Base-by-base conservation (phyloP, 2,888 invertebrate genomes). In the Lapara coniferarum region DNA sequence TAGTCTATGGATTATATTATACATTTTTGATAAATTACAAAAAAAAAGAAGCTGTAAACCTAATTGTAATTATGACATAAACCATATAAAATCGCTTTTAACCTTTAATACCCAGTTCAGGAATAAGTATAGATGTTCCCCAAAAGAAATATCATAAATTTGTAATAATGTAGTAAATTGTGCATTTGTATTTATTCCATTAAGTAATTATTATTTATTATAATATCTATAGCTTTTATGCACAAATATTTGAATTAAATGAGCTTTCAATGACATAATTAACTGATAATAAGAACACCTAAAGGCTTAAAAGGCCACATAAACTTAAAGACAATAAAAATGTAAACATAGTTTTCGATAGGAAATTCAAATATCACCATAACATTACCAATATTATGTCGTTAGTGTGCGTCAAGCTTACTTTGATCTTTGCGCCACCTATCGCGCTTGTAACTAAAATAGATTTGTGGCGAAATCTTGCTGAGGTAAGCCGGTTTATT, bases 381-480 rank as follows among this genome's bases (percentile, higher is more conserved):
- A 46, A 16, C 46, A 16, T 16, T n/a, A 63, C 19, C 16, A 46
- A 19, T 46, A 56, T 25, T 25, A 13, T 1, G 19, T 63, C 63
- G 63, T 49, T 49, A 13, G 13, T 63, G 49, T 49, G 49, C 16
- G 49, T 19, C 19, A 49, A 63, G 5, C 63, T 19, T 63, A 63
- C 6, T 7, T 5, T 46, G 63, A 63, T 19, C 6, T 19, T 63
- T 63, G 49, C 63, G 63, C 49, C 63, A 63, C 13, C 63, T 63
- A 63, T 49, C 16, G 63, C 19, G 63, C 49, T 63, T 46, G 16
- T 49, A 2, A 49, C 63, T 16, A 19, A 63, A 63, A 63, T 63
- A 63, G 63, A 63, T 63, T 16, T 63, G 49, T 63, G 49, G 49
- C 63, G 63, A 63, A 63, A 63, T 63, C 16, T 19, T 63, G 16